phyloP scores from a whole-genome alignment of 2,797 vertebrate species.

The Chiloscyllium punctatum region DNA sequence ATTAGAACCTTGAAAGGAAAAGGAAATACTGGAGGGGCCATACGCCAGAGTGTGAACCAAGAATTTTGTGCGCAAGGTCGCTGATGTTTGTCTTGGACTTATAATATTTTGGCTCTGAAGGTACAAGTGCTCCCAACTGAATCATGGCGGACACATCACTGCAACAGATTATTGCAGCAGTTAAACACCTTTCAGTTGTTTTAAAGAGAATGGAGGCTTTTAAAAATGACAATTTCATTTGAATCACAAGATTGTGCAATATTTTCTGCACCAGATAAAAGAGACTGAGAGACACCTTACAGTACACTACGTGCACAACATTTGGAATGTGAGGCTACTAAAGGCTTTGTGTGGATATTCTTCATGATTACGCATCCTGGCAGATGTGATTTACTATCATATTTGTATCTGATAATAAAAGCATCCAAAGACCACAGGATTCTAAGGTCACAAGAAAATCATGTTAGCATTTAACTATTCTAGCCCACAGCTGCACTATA shows the following conservation, averaged over 20 bases:
- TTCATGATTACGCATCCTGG: conserved; percentile 33
- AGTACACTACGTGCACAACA: neutral
- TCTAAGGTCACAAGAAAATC: neutral
- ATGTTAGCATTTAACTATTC: neutral
- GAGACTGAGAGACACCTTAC: neutral
- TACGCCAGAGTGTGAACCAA: neutral
- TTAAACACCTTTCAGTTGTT: neutral
- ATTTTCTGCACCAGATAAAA: neutral
- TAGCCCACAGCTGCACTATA: neutral
- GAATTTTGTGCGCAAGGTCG: neutral
- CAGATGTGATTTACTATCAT: conserved; percentile 25
- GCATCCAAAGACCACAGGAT: neutral
- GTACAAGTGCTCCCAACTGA: neutral
- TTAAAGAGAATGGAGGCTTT: neutral
- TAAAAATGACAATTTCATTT: neutral
- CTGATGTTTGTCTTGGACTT: neutral
- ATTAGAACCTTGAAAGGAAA: no score
- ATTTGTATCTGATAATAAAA: conserved; percentile 33
- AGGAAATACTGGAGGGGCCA: no score
- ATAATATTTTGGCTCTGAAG: neutral
- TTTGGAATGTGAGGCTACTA: neutral
- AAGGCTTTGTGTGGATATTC: neutral
- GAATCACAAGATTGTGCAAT: neutral
- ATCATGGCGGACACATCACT: neutral
- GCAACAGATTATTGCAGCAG: neutral